Percentiles rank a stretch among this genome's conserved stretches.
Evolutionary conservation across 2,888 invertebrate genomes (phyloP).

Genomic region (Microplitis manilae): DNA sequence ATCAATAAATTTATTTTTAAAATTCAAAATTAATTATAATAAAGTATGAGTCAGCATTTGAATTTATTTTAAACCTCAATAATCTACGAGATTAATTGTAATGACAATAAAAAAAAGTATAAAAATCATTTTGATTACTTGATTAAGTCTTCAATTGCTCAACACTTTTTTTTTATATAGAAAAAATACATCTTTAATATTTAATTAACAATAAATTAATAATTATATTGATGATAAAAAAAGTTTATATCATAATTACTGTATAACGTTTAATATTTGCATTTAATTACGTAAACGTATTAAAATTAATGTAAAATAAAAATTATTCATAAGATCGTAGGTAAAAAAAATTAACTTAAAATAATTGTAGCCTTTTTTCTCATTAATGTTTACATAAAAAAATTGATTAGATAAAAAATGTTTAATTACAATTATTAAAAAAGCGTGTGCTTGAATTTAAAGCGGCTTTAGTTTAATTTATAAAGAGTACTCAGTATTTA

Average conservation of each 20-base stretch:
- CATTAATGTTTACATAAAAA: slow-evolving; percentile 20
- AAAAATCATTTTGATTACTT: not conserved
- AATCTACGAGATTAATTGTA: no score
- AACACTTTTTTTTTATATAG: not conserved
- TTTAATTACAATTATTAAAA: slow-evolving; percentile 30
- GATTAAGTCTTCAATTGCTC: not conserved
- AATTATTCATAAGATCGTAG: not conserved
- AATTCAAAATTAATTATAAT: not conserved
- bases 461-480: slow-evolving; percentile 57
- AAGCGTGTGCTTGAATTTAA: slow-evolving; percentile 42
- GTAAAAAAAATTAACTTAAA: slow-evolving; percentile 10
- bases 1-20: not conserved
- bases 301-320: slow-evolving; percentile 5
- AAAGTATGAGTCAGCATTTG: no score
- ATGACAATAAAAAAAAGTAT: not conserved
- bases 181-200: not conserved
- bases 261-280: not conserved
- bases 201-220: not conserved
- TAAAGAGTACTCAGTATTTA: slow-evolving; percentile 23
- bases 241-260: not conserved
- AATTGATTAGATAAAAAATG: slow-evolving; percentile 46
- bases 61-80: no score
- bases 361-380: slow-evolving; percentile 14
- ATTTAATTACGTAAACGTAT: not conserved
- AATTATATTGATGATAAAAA: not conserved